Base-by-base conservation (phyloP, 2,888 invertebrate genomes). In the Amitus sp. region DNA sequence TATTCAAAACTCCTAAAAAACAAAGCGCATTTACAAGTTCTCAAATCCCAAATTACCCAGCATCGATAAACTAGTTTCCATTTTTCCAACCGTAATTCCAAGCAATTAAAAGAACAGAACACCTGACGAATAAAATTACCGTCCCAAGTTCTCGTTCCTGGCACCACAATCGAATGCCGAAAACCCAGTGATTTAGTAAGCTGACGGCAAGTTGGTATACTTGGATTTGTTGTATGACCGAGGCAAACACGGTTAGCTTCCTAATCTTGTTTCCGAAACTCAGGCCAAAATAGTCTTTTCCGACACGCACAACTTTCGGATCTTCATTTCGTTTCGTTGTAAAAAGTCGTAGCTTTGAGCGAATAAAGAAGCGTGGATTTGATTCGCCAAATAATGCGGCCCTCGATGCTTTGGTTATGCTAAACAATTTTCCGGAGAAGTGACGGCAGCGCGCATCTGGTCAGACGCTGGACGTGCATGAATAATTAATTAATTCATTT, bases 211-310 rank as follows among this genome's bases (percentile, higher is more conserved):
- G 52, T 62, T 64, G 65, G 67, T 70, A 75, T 73, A 72, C 74
- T 73, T 72, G 68, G 66, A 68, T 69, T 69, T 68, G 69, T 71
- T 74, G 79, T 79, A 79, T 79, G 74, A 74, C 73, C 62, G 60
- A 65, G 55, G 67, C 65, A 73, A 80, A 79, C 79, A 74, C 77
- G 79, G 78, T 80, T 80, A 74, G 71, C 62, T 69, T 64, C 66
- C 73, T 79, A 79, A 80, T 79, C 76, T 79, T 68, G 73, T 80
- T 80, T 73, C 66, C 70, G 66, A 69, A 78, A 78, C 76, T 74
- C 74, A 67, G 70, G 68, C 67, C 23, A 3, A 23, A 61, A 60
- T 49, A 59, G 52, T 40, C n/a, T n/a, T n/a, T n/a, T 55, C 45
- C 63, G 60, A 66, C 68, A 61, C 62, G 52, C 53, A 62, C 60